A percentile compares a stretch with the other conserved stretches of the same genome.
These are phyloP conservation scores for Hydropsyche tenuis DNA, from an alignment of 1,140 invertebrate species.

Conservation along the genomic window DNA sequence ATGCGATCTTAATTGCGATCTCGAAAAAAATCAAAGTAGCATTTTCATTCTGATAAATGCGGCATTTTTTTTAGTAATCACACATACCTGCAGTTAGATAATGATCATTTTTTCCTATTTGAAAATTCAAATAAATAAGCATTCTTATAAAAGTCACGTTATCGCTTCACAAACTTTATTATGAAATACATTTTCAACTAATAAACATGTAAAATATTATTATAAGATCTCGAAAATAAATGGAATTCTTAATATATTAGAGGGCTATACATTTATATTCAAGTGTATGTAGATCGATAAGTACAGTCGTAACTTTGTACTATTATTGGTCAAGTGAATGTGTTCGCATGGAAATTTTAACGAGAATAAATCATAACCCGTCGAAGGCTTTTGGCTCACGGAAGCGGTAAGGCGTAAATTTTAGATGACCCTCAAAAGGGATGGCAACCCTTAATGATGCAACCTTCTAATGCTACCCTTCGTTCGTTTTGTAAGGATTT, in stretches of 20 bases:
- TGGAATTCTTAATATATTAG: too few species aligned
- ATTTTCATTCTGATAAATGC: conserved; percentile 9
- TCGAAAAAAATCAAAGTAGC: conserved; percentile 6
- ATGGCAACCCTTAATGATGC: conserved; percentile 32
- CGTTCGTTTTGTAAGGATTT: background rate
- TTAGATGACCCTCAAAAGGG: conserved; percentile 35
- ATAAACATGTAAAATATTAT: too few species aligned
- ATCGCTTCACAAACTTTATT: too few species aligned
- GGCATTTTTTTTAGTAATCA: conserved; percentile 32
- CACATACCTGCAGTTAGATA: conserved; percentile 36
- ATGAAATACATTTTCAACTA: too few species aligned
- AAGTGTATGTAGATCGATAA: too few species aligned
- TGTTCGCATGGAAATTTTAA: conserved; percentile 33
- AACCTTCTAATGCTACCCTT: conserved; percentile 10
- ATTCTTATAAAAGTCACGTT: too few species aligned
- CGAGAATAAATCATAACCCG: conserved; percentile 30
- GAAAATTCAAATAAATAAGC: too few species aligned
- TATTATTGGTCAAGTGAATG: conserved; percentile 6
- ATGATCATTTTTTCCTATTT: conserved; percentile 26
- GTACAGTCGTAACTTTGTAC: too few species aligned
- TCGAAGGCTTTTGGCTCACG: conserved; percentile 29
- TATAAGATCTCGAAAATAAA: too few species aligned
- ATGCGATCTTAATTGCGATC: conserved; percentile 7
- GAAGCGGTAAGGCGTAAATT: conserved; percentile 32
- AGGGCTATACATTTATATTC: too few species aligned